Evolutionary conservation across 2,113 vertebrate species (phyloP).

Genomic region (Phasianus colchicus): DNA sequence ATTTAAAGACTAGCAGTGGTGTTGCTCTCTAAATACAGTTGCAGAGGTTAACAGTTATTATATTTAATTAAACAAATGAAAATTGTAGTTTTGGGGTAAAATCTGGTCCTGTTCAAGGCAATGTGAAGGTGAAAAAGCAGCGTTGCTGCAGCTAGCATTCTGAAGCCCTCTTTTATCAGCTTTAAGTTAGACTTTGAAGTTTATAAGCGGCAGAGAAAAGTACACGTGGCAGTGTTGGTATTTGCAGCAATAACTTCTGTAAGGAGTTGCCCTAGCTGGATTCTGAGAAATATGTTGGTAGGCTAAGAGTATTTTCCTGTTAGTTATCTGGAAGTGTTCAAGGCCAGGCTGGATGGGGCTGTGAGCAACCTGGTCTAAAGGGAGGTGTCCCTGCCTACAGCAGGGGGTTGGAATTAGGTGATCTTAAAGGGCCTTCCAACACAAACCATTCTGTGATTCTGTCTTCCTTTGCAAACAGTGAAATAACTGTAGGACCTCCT

Average conservation of each 20-base stretch:
- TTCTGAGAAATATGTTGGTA: background rate
- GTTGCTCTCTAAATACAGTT: background rate
- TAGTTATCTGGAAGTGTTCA: background rate
- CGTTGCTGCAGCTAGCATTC: background rate
- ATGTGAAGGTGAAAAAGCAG: background rate
- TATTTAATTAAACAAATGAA: background rate
- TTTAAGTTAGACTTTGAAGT: background rate
- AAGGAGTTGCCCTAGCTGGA: background rate
- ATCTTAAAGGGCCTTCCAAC: no score
- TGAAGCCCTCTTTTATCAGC: background rate
- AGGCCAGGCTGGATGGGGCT: no score
- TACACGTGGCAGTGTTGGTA: background rate
- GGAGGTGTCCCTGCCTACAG: no score
- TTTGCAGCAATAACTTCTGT: background rate
- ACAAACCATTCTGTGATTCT: no score
- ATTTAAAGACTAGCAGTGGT: background rate
- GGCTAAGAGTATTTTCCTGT: background rate
- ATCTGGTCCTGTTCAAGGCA: background rate
- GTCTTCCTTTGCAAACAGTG: background rate
- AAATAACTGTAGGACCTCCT: background rate
- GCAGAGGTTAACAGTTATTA: background rate
- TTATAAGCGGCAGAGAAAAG: background rate
- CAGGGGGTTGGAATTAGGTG: no score
- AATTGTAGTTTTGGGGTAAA: background rate
- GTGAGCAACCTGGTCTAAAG: no score